Evolutionary conservation across 2,888 invertebrate genomes (phyloP).

Genomic region (Bellardia pandia): DNA sequence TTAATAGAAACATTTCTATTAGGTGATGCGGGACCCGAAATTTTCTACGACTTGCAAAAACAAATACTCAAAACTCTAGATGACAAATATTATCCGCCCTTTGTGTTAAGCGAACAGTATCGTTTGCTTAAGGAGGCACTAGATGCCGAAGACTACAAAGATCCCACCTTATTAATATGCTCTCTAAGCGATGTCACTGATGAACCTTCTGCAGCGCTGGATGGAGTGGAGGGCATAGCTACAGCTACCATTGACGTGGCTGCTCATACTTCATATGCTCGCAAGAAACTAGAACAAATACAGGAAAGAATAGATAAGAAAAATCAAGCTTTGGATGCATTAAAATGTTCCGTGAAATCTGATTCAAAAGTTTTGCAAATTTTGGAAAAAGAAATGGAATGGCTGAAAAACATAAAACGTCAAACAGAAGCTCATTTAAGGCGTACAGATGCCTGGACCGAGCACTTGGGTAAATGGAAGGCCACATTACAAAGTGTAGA

Average conservation of each 20-base stretch:
- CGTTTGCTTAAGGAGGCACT: slow-evolving; percentile 85
- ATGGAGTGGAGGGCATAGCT: slow-evolving; percentile 74
- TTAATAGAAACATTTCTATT: slow-evolving; percentile 94
- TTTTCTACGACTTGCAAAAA: slow-evolving; percentile 94
- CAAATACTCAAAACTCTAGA: slow-evolving; percentile 91
- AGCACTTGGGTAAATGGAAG: slow-evolving; percentile 94
- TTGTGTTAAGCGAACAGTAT: slow-evolving; percentile 94
- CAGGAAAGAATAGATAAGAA: slow-evolving; percentile 94
- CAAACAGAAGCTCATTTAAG: slow-evolving; percentile 93
- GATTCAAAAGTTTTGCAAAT: slow-evolving; percentile 92
- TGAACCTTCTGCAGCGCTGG: slow-evolving; percentile 76
- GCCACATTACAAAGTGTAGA: slow-evolving; percentile 93
- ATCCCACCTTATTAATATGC: slow-evolving; percentile 82
- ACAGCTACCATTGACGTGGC: slow-evolving; percentile 87
- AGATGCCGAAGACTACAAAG: slow-evolving; percentile 83
- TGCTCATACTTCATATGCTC: slow-evolving; percentile 92
- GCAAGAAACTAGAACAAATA: slow-evolving; percentile 91
- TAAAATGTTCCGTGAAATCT: slow-evolving; percentile 92
- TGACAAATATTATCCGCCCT: slow-evolving; percentile 94
- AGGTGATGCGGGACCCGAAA: slow-evolving; percentile 94
- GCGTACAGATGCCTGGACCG: slow-evolving; percentile 95
- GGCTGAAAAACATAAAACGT: slow-evolving; percentile 91
- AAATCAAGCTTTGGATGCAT: slow-evolving; percentile 91
- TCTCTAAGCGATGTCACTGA: slow-evolving; percentile 78
- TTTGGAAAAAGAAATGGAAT: slow-evolving; percentile 93